Conservation (phyloP, 2,797 vertebrate species). For the Gouania willdenowi region DNA sequence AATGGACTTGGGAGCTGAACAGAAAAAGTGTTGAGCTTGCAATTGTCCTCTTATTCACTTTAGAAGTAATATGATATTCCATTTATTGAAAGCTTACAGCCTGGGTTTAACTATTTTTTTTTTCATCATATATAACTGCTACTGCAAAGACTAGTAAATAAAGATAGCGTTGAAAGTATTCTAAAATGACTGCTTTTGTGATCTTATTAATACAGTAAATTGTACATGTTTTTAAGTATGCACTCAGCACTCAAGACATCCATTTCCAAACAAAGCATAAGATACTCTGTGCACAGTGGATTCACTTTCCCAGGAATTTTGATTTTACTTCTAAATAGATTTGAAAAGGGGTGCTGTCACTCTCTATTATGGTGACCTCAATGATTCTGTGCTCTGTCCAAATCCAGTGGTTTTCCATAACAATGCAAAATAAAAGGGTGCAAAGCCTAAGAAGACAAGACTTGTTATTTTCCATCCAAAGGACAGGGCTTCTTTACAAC, state of each 20-base stretch:
- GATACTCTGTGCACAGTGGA: constrained; percentile 47
- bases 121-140: too few species aligned
- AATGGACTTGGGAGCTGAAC: constrained; percentile 47
- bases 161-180: too few species aligned
- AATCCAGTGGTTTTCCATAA: constrained; percentile 75
- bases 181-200: too few species aligned
- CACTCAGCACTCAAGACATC: constrained; percentile 34
- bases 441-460: constrained; percentile 67
- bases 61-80: constrained; percentile 13
- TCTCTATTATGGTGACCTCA: constrained; percentile 73
- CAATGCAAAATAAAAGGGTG: constrained; percentile 72
- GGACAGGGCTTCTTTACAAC: constrained; percentile 62
- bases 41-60: constrained; percentile 23
- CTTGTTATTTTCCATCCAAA: constrained; percentile 65
- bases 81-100: constrained; percentile 1
- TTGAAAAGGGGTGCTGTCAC: constrained; percentile 73
- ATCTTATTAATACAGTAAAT: constrained; percentile 8
- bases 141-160: too few species aligned
- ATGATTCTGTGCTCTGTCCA: constrained; percentile 69
- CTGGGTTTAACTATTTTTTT: too few species aligned
- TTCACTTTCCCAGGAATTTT: constrained; percentile 72
- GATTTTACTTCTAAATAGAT: constrained; percentile 71
- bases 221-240: constrained; percentile 15
- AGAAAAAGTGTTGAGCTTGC: constrained; percentile 33
- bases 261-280: constrained; percentile 46